A percentile compares a stretch with the other conserved stretches of the same genome.
phyloP scores from a whole-genome alignment of 2,113 vertebrate genomes.

The Tragelaphus imberbis region DNA sequence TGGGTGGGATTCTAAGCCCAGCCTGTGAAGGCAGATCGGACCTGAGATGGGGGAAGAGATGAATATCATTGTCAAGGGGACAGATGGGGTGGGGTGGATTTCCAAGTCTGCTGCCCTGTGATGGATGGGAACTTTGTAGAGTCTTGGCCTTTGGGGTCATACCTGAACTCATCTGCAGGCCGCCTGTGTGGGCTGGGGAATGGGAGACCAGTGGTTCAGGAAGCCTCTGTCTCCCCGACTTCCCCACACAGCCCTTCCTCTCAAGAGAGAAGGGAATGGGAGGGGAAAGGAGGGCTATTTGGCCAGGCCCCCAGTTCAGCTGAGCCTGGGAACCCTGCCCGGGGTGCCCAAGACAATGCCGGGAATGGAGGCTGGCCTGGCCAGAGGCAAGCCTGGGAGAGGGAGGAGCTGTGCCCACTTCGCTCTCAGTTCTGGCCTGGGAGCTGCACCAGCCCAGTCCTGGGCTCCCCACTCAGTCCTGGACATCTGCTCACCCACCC shows the following conservation, averaged over 20 bases:
- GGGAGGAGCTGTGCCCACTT: background rate
- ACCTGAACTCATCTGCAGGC: background rate
- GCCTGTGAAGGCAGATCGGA: background rate
- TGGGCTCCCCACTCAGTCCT: slow-evolving; percentile 28
- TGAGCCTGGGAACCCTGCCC: slow-evolving; percentile 52
- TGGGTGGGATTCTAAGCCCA: background rate
- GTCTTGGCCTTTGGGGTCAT: background rate
- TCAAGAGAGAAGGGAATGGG: background rate
- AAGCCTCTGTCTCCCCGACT: background rate
- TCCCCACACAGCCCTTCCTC: background rate
- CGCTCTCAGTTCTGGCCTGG: slow-evolving; percentile 24
- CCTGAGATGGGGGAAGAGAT: background rate
- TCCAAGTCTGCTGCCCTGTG: background rate
- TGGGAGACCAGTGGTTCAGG: background rate
- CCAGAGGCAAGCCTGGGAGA: background rate
- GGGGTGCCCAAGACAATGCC: background rate
- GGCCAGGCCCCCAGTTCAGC: background rate
- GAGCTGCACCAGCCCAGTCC: background rate
- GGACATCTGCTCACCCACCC: slow-evolving; percentile 5
- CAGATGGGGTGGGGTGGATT: background rate
- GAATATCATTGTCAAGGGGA: background rate
- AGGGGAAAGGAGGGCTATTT: background rate
- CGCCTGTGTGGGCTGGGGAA: background rate
- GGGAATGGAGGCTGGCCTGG: background rate
- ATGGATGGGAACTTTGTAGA: background rate